A percentile compares a stretch with the other conserved stretches of the same genome.
Conservation (phyloP, 2,888 invertebrate genomes). For the Ophonus ardosiacus region DNA sequence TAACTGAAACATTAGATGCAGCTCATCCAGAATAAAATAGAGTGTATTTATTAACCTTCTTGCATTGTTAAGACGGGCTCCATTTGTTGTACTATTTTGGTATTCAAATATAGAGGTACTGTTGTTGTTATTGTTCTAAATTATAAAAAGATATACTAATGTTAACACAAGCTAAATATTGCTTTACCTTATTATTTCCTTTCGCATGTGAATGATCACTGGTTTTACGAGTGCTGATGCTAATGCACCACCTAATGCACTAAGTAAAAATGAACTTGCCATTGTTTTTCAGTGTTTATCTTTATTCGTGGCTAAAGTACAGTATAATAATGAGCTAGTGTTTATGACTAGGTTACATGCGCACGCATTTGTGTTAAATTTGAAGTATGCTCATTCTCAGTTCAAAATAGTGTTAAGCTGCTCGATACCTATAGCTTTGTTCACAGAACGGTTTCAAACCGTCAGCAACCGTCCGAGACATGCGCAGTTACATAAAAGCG, state of each 20-base stretch:
- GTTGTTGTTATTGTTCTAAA: constrained; percentile 17
- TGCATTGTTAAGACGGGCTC: constrained; percentile 45
- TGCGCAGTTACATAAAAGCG: too few relatives aligned
- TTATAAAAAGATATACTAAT: constrained; percentile 10
- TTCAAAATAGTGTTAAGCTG: too few relatives aligned
- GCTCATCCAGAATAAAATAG: background rate
- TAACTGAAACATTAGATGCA: constrained; percentile 70
- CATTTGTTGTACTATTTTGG: background rate
- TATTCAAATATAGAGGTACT: background rate
- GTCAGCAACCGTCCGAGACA: too few relatives aligned
- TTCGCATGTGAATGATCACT: background rate
- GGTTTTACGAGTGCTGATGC: background rate
- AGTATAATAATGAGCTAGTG: too few relatives aligned
- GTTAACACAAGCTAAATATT: background rate
- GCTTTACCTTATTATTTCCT: background rate
- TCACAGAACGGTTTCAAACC: too few relatives aligned
- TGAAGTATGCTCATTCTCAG: too few relatives aligned
- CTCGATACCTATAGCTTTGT: too few relatives aligned
- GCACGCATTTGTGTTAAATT: too few relatives aligned
- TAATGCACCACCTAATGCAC: background rate
- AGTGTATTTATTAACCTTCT: constrained; percentile 49
- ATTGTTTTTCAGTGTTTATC: background rate
- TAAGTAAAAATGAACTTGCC: constrained; percentile 41
- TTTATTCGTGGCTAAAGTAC: too few relatives aligned
- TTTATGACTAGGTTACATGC: too few relatives aligned